phyloP scores from a whole-genome alignment of 2,797 vertebrate species.

The Falco biarmicus region DNA sequence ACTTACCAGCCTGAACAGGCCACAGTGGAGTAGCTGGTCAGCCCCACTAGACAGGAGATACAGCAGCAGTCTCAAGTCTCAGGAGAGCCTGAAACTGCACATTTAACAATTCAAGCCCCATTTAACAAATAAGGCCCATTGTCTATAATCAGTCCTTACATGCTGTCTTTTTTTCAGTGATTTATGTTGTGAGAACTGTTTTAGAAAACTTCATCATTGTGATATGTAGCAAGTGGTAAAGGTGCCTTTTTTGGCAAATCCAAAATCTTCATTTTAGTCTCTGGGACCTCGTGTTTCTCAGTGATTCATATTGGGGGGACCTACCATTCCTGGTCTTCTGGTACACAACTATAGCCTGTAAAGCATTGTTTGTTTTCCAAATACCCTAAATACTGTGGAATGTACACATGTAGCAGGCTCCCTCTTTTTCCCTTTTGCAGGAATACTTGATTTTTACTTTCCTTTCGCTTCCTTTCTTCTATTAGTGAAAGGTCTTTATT shows the following conservation, averaged over 20 bases:
- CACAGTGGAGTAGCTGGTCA: not conserved
- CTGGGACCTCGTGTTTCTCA: not conserved
- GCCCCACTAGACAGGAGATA: not conserved
- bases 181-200: not conserved
- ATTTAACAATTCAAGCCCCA: not conserved
- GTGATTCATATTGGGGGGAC: not conserved
- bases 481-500: conserved; percentile 1
- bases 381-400: not conserved
- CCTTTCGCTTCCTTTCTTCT: not conserved
- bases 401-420: not conserved
- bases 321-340: not conserved
- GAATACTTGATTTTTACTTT: not conserved
- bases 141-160: not conserved
- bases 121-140: not conserved
- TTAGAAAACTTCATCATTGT: not conserved
- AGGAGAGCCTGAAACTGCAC: not conserved
- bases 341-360: not conserved
- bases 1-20: not conserved
- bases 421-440: not conserved
- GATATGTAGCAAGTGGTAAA: not conserved
- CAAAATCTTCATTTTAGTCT: not conserved
- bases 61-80: not conserved
- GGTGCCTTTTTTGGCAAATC: not conserved
- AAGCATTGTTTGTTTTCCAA: not conserved
- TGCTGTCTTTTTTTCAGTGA: not conserved